Percentiles rank a stretch among this genome's conserved stretches.
These are phyloP conservation scores for Onychorhynchus coronatus DNA, from an alignment of 2,113 vertebrate genomes.

Conservation along the genomic window DNA sequence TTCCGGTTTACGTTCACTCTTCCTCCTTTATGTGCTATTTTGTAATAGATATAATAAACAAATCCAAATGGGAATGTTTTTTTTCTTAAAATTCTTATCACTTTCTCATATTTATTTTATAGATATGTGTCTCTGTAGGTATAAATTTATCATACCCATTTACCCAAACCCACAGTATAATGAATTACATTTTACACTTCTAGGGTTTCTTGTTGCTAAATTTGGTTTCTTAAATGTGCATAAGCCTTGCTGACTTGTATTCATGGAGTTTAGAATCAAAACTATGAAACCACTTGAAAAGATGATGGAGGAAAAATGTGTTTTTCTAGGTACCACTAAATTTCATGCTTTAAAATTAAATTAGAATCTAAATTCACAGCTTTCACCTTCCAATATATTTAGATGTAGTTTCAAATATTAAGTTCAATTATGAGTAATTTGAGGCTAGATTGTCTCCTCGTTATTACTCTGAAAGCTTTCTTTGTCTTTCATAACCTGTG, in stretches of 20 bases:
- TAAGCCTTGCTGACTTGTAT: background rate
- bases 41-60: background rate
- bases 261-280: background rate
- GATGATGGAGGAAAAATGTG: background rate
- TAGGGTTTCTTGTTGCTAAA: background rate
- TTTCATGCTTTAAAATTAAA: conserved; percentile 28
- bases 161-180: background rate
- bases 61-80: background rate
- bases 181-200: background rate
- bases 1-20: background rate
- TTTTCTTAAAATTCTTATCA: background rate
- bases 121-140: no score
- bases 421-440: conserved; percentile 46
- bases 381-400: conserved; percentile 21
- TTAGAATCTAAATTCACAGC: conserved; percentile 5
- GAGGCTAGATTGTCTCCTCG: conserved; percentile 17
- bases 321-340: background rate
- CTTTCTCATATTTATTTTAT: background rate
- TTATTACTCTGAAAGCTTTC: conserved; percentile 25
- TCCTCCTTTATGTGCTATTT: background rate
- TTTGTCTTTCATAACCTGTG: conserved; percentile 48
- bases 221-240: background rate
- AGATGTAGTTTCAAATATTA: conserved; percentile 42
- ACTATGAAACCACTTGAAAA: background rate
- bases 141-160: background rate